These are phyloP conservation scores for Rhinoderma darwinii DNA, from an alignment of 2,113 vertebrate genomes.

Conservation along the genomic window DNA sequence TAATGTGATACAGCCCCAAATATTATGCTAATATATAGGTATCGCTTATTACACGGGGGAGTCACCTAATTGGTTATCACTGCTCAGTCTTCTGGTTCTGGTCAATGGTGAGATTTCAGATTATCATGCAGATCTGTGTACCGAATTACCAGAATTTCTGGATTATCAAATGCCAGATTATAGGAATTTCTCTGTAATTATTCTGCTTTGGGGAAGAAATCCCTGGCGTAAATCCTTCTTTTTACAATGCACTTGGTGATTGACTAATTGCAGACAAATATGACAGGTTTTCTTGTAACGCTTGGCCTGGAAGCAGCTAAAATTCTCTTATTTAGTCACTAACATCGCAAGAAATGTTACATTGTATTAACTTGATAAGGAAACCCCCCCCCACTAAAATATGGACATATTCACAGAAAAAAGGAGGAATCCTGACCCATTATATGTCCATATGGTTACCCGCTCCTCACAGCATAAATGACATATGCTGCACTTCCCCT, in stretches of 20 bases:
- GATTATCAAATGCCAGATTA: neutral
- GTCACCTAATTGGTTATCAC: too few relatives aligned
- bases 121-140: neutral
- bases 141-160: neutral
- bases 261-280: neutral
- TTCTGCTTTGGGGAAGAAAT: neutral
- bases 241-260: neutral
- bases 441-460: neutral
- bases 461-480: neutral
- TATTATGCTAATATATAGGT: too few relatives aligned
- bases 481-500: neutral
- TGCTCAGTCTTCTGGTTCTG: too few relatives aligned
- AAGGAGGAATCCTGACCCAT: neutral
- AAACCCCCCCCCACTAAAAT: neutral
- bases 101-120: neutral
- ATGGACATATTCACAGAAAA: too few relatives aligned
- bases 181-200: neutral
- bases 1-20: too few relatives aligned
- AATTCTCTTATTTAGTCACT: neutral
- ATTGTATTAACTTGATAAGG: neutral
- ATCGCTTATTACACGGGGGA: too few relatives aligned
- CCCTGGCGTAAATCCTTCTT: neutral
- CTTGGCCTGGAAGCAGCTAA: neutral
- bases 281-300: constrained; percentile 8
- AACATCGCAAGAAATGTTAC: neutral